Evolutionary conservation across 2,113 vertebrate species (phyloP).

Genomic region (Sebastes schlegelii): DNA sequence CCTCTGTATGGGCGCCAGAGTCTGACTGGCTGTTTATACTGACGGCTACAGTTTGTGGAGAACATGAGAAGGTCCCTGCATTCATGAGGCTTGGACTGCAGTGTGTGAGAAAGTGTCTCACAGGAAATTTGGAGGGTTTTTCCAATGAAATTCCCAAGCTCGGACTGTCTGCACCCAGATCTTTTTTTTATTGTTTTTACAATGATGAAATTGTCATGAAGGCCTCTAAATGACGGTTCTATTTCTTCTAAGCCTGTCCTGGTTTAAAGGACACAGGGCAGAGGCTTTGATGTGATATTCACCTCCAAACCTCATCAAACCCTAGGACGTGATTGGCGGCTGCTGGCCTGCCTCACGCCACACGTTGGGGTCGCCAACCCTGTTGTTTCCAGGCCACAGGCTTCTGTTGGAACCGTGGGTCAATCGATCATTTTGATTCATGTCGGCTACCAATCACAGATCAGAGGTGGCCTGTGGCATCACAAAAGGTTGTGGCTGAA

Average conservation of each 20-base stretch:
- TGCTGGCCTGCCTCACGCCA: background rate
- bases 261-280: conserved; percentile 8
- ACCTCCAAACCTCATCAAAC: conserved; percentile 52
- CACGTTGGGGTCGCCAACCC: conserved; percentile 37
- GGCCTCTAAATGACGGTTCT: background rate
- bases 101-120: conserved; percentile 33
- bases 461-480: conserved; percentile 76
- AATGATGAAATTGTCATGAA: conserved; percentile 2
- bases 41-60: conserved; percentile 43
- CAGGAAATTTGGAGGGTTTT: background rate
- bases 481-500: conserved; percentile 67
- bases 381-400: conserved; percentile 65
- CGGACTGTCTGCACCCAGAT: background rate
- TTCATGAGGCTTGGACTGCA: conserved; percentile 32
- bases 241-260: background rate
- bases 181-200: background rate
- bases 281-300: conserved; percentile 54
- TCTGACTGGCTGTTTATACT: conserved; percentile 58
- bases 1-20: conserved; percentile 61
- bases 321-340: conserved; percentile 39
- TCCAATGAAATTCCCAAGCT: conserved; percentile 14
- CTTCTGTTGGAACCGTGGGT: conserved; percentile 56
- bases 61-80: conserved; percentile 58
- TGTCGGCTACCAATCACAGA: conserved; percentile 75
- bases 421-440: conserved; percentile 80